These are phyloP conservation scores for Jaculus jaculus DNA, from an alignment of 2,113 vertebrate genomes.

Conservation along the genomic window DNA sequence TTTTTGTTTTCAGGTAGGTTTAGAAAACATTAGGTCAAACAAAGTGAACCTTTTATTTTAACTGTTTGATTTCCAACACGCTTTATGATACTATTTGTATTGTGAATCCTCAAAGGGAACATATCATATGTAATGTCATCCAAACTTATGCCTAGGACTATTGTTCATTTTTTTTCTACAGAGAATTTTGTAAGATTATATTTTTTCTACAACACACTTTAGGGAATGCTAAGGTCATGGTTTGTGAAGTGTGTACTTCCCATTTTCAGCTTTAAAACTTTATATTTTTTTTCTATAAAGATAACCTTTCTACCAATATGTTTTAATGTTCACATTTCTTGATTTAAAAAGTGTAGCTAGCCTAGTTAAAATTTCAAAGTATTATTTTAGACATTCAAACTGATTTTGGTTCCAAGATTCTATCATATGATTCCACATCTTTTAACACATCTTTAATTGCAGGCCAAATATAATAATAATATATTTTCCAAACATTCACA, in stretches of 20 bases:
- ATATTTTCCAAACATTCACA: not conserved
- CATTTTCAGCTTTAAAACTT: constrained; percentile 48
- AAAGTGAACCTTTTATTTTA: constrained; percentile 35
- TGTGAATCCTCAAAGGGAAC: constrained; percentile 26
- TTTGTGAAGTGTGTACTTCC: constrained; percentile 56
- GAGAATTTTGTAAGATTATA: constrained; percentile 49
- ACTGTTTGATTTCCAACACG: not conserved
- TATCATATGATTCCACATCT: not conserved
- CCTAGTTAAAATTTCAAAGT: not conserved
- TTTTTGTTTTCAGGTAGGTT: not conserved
- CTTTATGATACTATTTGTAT: constrained; percentile 12
- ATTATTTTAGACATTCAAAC: constrained; percentile 27
- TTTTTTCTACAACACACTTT: constrained; percentile 53
- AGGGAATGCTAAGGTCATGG: constrained; percentile 41
- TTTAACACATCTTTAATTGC: constrained; percentile 14
- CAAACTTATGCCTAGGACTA: constrained; percentile 34
- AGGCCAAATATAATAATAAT: not conserved
- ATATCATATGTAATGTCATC: not conserved
- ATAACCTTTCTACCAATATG: constrained; percentile 8
- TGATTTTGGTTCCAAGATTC: not conserved
- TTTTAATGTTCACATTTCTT: constrained; percentile 31
- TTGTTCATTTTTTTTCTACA: not conserved
- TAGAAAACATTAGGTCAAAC: constrained; percentile 36
- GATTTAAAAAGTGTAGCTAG: not conserved
- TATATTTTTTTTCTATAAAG: constrained; percentile 2